phyloP scores from a whole-genome alignment of 2,888 invertebrate species.

The Gymnocheta viridis region DNA sequence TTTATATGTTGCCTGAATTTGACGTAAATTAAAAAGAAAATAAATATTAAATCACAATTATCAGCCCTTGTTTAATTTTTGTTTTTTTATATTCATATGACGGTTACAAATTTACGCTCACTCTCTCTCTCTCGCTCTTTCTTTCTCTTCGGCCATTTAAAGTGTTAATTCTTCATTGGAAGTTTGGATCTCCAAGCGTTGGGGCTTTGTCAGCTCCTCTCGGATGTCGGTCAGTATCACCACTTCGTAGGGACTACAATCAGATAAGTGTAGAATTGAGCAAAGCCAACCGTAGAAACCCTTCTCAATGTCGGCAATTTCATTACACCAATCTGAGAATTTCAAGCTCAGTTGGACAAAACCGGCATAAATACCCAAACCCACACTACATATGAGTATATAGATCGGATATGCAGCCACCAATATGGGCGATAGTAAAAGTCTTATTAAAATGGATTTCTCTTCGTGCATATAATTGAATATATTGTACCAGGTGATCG shows the following conservation, averaged over 20 bases:
- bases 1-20: conserved; percentile 44
- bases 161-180: conserved; percentile 82
- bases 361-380: conserved; percentile 87
- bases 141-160: conserved; percentile 70
- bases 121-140: neutral
- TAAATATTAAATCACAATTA: conserved; percentile 44
- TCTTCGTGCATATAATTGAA: conserved; percentile 88
- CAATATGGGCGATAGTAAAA: conserved; percentile 86
- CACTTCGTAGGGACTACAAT: conserved; percentile 89
- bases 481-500: conserved; percentile 89
- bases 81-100: conserved; percentile 30
- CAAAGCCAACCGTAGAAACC: conserved; percentile 91
- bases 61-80: conserved; percentile 43
- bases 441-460: conserved; percentile 85
- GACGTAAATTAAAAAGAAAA: conserved; percentile 20
- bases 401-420: conserved; percentile 88
- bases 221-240: conserved; percentile 84
- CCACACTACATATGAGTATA: conserved; percentile 86
- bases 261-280: conserved; percentile 85
- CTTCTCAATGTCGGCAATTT: conserved; percentile 89
- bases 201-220: conserved; percentile 72
- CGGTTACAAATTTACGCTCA: conserved; percentile 34
- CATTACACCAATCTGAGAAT: conserved; percentile 87
- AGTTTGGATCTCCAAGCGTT: conserved; percentile 79
- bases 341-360: conserved; percentile 87